Base-by-base conservation (phyloP, 2,113 vertebrate genomes). In the Vireo altiloquus region DNA sequence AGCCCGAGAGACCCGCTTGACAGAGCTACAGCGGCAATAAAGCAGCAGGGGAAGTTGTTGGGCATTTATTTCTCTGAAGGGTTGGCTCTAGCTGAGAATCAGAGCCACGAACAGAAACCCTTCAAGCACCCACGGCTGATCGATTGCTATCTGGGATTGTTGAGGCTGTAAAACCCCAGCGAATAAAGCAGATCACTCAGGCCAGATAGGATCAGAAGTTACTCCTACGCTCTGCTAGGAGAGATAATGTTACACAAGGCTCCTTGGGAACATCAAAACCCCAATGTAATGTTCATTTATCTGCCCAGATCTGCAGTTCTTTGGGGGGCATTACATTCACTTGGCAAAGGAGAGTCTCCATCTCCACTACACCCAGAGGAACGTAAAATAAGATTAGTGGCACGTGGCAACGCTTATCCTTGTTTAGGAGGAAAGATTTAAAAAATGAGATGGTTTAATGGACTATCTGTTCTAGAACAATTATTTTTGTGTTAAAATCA, bases 1-100 rank as follows among this genome's bases (percentile, higher is more conserved):
- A 69, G 46, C 12, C 39, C 0, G 0, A 33, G n/a, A 65, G 21
- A 81, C 35, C 5, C 1, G 3, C 21, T 0, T 13, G 68, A 4
- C 72, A 23, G 25, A 40, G 66, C 27, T 6, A 3, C 23, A 21
- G 39, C 2, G 2, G 11, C 30, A 13, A 14, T 4, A 39, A 57
- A 77, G 66, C 53, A 40, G 31, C 7, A 6, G 21, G 2, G 2
- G 17, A 49, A 88, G 6, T 10, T 16, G 37, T n/a, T 76, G 15
- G 10, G 27, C 22, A 4, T 49, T 72, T 33, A 17, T 13, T 64
- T 27, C 30, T 59, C 30, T 5, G 2, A 77, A 66, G 60, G 33
- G 59, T 12, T 23, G 25, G 9, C 39, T 35, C 82, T 24, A 1
- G 2, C 35, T 59, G 61, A 30, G 44, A 76, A 22, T 6, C 30